Percentiles rank a stretch among this genome's conserved stretches.
Evolutionary conservation across 2,797 vertebrate species (phyloP).

Genomic region (Coregonus sp.): DNA sequence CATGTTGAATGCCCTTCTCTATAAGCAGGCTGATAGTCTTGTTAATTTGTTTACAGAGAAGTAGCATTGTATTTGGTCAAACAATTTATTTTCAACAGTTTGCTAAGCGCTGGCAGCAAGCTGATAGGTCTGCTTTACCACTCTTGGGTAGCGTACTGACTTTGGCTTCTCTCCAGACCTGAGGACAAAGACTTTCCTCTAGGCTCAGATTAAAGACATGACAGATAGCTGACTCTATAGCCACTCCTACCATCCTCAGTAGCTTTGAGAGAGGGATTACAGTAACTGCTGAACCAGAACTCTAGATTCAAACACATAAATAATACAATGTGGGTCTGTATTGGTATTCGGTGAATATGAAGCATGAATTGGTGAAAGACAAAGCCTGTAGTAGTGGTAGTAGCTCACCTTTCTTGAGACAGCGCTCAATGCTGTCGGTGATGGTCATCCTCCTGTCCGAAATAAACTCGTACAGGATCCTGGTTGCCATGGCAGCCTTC

Average conservation of each 20-base stretch:
- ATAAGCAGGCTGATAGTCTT: too few species aligned
- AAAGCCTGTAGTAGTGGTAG: neutral
- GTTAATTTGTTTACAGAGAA: too few species aligned
- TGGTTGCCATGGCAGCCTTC: slow-evolving; percentile 89
- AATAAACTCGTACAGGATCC: slow-evolving; percentile 93
- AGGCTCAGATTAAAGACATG: too few species aligned
- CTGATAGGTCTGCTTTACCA: too few species aligned
- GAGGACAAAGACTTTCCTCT: too few species aligned
- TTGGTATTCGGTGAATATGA: neutral
- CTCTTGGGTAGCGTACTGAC: too few species aligned
- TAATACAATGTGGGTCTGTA: neutral
- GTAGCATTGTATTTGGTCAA: too few species aligned
- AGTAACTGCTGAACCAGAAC: neutral
- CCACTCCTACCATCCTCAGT: too few species aligned
- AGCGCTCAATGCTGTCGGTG: slow-evolving; percentile 95
- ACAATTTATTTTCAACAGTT: neutral
- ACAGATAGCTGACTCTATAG: too few species aligned
- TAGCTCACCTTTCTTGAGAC: slow-evolving; percentile 92
- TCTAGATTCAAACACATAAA: neutral
- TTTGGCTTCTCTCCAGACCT: too few species aligned
- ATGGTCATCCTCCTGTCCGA: slow-evolving; percentile 94
- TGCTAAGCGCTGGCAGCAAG: too few species aligned
- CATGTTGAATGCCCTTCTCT: too few species aligned
- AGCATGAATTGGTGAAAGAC: neutral
- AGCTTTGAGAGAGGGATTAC: neutral